Evolutionary conservation across 2,888 invertebrate species (phyloP).

Genomic region (Cerceris rybyensis): DNA sequence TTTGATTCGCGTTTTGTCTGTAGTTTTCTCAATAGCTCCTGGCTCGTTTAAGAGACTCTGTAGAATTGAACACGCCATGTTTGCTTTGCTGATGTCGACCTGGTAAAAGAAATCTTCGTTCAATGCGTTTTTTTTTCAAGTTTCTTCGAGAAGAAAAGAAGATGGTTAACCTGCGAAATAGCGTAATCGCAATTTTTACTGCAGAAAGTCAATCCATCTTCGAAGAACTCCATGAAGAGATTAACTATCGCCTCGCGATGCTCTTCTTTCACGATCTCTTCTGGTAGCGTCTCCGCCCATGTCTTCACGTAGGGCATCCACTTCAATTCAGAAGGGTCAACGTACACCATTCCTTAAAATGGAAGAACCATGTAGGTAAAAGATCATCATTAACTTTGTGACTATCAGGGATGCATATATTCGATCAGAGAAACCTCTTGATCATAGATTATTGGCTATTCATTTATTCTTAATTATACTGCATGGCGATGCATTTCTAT

Average conservation of each 20-base stretch:
- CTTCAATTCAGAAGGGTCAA: constrained; percentile 92
- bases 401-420: too few species aligned
- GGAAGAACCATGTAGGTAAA: not conserved
- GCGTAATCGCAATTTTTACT: constrained; percentile 87
- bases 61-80: constrained; percentile 89
- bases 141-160: not conserved
- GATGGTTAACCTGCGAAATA: constrained; percentile 87
- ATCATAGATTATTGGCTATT: too few species aligned
- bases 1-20: constrained; percentile 83
- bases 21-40: constrained; percentile 85
- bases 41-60: constrained; percentile 87
- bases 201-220: constrained; percentile 86
- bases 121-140: not conserved
- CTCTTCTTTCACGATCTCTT: constrained; percentile 83
- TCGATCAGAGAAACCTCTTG: too few species aligned
- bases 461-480: too few species aligned
- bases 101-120: constrained; percentile 71
- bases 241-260: constrained; percentile 82
- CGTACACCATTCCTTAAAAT: constrained; percentile 91
- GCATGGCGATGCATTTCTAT: too few species aligned
- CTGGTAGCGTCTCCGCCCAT: constrained; percentile 86
- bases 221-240: constrained; percentile 87
- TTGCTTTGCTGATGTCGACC: constrained; percentile 92
- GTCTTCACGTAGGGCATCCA: constrained; percentile 91
- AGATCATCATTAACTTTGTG: not conserved